These are phyloP conservation scores for Epinephelus moara DNA, from an alignment of 2,113 vertebrate genomes.

Conservation along the genomic window DNA sequence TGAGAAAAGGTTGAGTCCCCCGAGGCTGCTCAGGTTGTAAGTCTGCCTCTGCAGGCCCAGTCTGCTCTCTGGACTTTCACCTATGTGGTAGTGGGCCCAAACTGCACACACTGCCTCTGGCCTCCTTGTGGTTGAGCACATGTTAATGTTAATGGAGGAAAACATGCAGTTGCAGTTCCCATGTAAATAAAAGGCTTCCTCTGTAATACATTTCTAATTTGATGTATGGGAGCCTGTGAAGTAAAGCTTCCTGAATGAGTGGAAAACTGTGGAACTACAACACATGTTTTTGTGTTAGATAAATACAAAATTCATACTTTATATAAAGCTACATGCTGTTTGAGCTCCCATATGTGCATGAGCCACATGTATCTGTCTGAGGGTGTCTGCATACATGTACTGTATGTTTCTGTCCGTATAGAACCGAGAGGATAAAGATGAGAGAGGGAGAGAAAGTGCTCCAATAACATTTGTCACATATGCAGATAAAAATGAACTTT, in stretches of 20 bases:
- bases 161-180: slow-evolving; percentile 47
- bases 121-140: slow-evolving; percentile 28
- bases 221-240: slow-evolving; percentile 30
- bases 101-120: slow-evolving; percentile 29
- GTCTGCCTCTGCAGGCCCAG: slow-evolving; percentile 54
- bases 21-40: slow-evolving; percentile 57
- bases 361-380: neutral
- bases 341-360: neutral
- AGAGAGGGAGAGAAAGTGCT: neutral
- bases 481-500: slow-evolving; percentile 19
- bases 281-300: slow-evolving; percentile 1
- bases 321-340: neutral
- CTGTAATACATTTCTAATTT: slow-evolving; percentile 12
- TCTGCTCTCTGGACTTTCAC: slow-evolving; percentile 63
- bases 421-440: neutral
- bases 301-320: neutral
- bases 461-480: slow-evolving; percentile 6
- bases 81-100: slow-evolving; percentile 25
- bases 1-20: slow-evolving; percentile 51
- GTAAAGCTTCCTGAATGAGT: neutral
- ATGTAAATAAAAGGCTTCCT: slow-evolving; percentile 51
- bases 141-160: slow-evolving; percentile 50
- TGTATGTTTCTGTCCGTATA: neutral
- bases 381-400: neutral
- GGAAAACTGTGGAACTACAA: neutral